These are phyloP conservation scores for Falco columbarius DNA, from an alignment of 2,797 vertebrate genomes.

Conservation along the genomic window DNA sequence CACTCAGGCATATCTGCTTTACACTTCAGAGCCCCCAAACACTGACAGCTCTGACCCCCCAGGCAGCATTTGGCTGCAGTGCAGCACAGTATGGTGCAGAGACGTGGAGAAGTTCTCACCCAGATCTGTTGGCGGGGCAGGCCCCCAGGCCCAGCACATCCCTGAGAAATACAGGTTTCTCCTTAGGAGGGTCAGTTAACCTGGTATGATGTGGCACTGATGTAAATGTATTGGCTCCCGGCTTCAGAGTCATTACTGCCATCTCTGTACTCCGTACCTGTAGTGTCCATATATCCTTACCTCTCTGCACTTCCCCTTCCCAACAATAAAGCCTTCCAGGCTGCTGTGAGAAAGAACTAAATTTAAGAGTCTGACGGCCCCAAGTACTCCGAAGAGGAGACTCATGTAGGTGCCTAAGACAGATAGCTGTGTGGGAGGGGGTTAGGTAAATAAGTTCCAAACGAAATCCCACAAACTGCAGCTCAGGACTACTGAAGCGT, in stretches of 20 bases:
- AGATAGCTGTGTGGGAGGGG: constrained; percentile 17
- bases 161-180: neutral
- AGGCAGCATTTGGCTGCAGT: neutral
- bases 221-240: neutral
- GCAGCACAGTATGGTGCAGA: neutral
- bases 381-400: neutral
- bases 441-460: constrained; percentile 64
- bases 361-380: neutral
- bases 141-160: neutral
- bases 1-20: neutral
- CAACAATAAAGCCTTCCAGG: neutral
- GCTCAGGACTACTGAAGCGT: constrained; percentile 53
- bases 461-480: constrained; percentile 45
- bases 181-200: neutral
- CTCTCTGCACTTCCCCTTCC: neutral
- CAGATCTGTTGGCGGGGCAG: neutral
- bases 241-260: neutral
- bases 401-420: constrained; percentile 8
- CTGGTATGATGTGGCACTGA: neutral
- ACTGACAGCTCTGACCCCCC: neutral
- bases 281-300: neutral
- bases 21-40: neutral
- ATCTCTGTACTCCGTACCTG: neutral
- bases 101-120: neutral
- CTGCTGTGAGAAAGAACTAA: neutral